These are phyloP conservation scores for Ailuropoda melanoleuca DNA, from an alignment of 2,113 vertebrate species.

Conservation along the genomic window DNA sequence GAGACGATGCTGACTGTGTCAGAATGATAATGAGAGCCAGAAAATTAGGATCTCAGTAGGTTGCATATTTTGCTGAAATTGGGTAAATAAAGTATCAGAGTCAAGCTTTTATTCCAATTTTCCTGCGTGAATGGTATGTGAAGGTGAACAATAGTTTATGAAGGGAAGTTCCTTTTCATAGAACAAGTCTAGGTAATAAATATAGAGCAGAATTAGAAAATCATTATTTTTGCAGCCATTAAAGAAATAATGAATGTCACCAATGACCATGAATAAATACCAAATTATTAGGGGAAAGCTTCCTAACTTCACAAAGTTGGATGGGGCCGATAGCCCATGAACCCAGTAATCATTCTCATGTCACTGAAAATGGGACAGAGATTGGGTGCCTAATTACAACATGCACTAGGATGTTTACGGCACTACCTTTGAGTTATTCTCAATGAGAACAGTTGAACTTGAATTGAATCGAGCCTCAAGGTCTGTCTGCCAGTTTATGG, in stretches of 20 bases:
- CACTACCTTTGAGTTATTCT: background rate
- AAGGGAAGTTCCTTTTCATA: background rate
- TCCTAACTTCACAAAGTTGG: background rate
- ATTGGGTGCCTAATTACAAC: background rate
- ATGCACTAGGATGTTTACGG: background rate
- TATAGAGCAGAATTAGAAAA: background rate
- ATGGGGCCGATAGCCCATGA: background rate
- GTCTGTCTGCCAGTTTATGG: background rate
- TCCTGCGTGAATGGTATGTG: background rate
- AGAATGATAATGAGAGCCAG: background rate
- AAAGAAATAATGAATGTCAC: background rate
- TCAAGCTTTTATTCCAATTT: conserved; percentile 3
- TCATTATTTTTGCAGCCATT: background rate
- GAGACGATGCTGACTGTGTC: background rate
- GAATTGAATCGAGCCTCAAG: background rate
- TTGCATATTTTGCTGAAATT: background rate
- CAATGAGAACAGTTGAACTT: background rate
- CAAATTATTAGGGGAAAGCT: background rate
- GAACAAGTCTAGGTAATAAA: background rate
- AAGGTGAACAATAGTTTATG: background rate
- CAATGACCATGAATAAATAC: background rate
- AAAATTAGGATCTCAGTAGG: background rate
- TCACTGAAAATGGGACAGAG: background rate
- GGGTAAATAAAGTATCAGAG: background rate
- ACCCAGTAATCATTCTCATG: background rate